Evolutionary conservation across 2,113 vertebrate genomes (phyloP), one percentile per base, ranked within the genome.

Genomic region (Perca fluviatilis): DNA sequence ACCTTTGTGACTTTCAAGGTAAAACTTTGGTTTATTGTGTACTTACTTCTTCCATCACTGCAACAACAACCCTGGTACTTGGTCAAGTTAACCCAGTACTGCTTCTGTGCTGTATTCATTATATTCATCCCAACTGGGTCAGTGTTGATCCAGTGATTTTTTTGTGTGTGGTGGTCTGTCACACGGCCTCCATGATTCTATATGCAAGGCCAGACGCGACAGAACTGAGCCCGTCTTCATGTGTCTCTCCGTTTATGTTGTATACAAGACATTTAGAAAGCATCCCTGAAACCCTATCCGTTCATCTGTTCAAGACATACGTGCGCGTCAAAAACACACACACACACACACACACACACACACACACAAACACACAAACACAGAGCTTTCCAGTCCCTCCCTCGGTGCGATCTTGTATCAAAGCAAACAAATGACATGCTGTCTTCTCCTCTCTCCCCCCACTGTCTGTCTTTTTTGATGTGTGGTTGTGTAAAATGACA

Each of bases 401-500:
- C 91, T 88, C 21, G 60, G 79, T 89, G 88, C 83, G 94, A 95
- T 96, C 95, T 91, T 92, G 95, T 96, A 96, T 96, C 95, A 96
- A 96, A 96, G 95, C 94, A 95, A 93, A 95, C 94, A 95, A 95
- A 95, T 93, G 95, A 96, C 95, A 95, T 69, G 90, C 94, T 94
- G 94, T 93, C 94, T 93, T 87, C 82, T 80, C 82, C 82, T 82
- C 84, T 70, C 79, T 69, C 58, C 75, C 83, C 90, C 79, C 86
- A 72, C 93, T 91, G 85, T 91, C 89, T 92, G 85, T 91, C 89
- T 92, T 93, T 94, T 95, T 92, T 96, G 93, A 95, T 95, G 93
- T 91, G 74, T 84, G 88, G 82, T 90, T 95, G 93, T 91, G 94
- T 94, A 94, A 95, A 95, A 93, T 95, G 95, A 96, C 95, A 95